Evolutionary conservation across 2,888 invertebrate genomes (phyloP).

Genomic region (Auanema freiburgensis): DNA sequence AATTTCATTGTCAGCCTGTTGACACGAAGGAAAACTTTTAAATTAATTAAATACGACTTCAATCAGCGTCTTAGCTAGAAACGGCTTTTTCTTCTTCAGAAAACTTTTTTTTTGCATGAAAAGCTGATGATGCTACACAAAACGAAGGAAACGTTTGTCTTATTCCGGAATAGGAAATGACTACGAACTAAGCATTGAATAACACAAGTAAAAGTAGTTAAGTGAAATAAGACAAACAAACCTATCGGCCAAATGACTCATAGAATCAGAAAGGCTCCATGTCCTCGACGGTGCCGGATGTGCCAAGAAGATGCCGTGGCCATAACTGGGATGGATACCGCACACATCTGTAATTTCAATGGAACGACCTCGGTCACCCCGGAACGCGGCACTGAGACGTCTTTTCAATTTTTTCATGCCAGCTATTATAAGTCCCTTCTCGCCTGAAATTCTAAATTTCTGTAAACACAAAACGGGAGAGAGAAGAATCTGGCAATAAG

Average conservation of each 20-base stretch:
- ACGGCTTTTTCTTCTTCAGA: neutral
- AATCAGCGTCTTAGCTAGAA: neutral
- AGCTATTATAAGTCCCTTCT: neutral
- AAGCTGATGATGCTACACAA: neutral
- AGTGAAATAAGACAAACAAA: constrained; percentile 8
- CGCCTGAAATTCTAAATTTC: neutral
- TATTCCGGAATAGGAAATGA: too few species aligned
- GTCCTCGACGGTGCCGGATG: constrained; percentile 10
- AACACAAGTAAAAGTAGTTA: neutral
- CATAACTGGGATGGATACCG: constrained; percentile 6
- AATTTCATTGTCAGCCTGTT: too few species aligned
- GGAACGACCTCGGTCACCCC: constrained; percentile 23
- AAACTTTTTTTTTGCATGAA: neutral
- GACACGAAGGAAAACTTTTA: too few species aligned
- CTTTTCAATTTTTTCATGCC: constrained; percentile 55
- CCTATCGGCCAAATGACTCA: constrained; percentile 52
- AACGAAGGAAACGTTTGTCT: too few species aligned
- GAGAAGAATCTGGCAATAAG: neutral
- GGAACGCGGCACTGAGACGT: constrained; percentile 50
- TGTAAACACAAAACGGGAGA: neutral
- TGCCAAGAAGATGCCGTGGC: constrained; percentile 6
- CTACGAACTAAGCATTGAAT: neutral
- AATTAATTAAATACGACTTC: constrained; percentile 6
- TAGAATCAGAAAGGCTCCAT: constrained; percentile 45
- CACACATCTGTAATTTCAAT: constrained; percentile 6